Evolutionary conservation across 2,113 vertebrate species (phyloP).

Genomic region (Eptatretus burgeri): DNA sequence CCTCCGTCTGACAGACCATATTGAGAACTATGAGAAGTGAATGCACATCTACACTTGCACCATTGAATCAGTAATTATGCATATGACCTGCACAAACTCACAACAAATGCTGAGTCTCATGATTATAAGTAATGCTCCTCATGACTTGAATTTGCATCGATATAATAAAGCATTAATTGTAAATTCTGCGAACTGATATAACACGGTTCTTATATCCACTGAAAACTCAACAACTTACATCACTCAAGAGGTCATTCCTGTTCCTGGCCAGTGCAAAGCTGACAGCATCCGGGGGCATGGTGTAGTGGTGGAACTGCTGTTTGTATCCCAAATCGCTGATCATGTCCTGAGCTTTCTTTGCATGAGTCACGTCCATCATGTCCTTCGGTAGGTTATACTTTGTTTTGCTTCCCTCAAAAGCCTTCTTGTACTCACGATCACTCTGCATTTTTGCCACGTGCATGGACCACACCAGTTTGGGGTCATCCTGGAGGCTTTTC

Average conservation of each 20-base stretch:
- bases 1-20: too few relatives aligned
- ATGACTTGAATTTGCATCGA: too few relatives aligned
- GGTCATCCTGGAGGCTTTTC: slow-evolving; percentile 62
- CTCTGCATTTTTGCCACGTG: slow-evolving; percentile 52
- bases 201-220: too few relatives aligned
- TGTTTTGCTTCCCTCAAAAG: slow-evolving; percentile 45
- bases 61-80: too few relatives aligned
- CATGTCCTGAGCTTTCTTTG: slow-evolving; percentile 39
- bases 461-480: slow-evolving; percentile 74
- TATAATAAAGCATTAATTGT: too few relatives aligned
- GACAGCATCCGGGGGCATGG: slow-evolving; percentile 47
- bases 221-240: slow-evolving; percentile 5
- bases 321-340: slow-evolving; percentile 47
- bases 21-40: too few relatives aligned
- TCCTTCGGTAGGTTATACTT: slow-evolving; percentile 41
- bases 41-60: too few relatives aligned
- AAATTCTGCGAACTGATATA: too few relatives aligned
- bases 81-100: too few relatives aligned
- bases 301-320: slow-evolving; percentile 25
- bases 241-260: slow-evolving; percentile 42
- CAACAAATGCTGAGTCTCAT: too few relatives aligned
- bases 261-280: slow-evolving; percentile 32
- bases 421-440: slow-evolving; percentile 58
- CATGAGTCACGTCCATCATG: slow-evolving; percentile 37
- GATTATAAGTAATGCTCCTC: too few relatives aligned